These are phyloP conservation scores for Lissocephala sabroskyi DNA, from an alignment of 2,888 invertebrate genomes.

Conservation along the genomic window DNA sequence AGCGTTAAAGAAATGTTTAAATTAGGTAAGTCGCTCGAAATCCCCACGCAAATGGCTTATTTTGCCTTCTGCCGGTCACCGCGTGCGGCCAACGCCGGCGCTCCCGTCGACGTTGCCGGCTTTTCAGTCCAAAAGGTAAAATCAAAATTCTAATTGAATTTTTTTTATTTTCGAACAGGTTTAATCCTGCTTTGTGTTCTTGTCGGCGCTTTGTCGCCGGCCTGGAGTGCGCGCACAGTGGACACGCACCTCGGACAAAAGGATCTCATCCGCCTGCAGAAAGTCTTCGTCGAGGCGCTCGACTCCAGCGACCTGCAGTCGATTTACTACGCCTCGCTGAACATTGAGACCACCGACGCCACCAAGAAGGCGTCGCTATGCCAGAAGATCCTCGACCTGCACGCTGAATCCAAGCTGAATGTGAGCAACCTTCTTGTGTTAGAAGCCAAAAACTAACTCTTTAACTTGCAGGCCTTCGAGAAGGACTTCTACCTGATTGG, in stretches of 20 bases:
- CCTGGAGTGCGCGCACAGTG: constrained; percentile 60
- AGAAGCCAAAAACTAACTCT: background rate
- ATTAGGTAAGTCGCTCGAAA: constrained; percentile 26
- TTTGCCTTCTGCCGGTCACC: constrained; percentile 38
- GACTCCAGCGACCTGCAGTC: constrained; percentile 77
- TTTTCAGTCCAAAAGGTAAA: no score
- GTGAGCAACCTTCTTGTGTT: constrained; percentile 71
- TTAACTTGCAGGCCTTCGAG: constrained; percentile 72
- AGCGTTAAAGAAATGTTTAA: constrained; percentile 41
- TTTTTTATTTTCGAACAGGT: constrained; percentile 18
- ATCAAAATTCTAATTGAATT: no score
- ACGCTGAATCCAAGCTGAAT: constrained; percentile 69
- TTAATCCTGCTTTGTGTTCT: constrained; percentile 38
- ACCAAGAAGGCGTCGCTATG: constrained; percentile 74
- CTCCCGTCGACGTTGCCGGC: constrained; percentile 4
- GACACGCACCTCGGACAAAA: constrained; percentile 63
- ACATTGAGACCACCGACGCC: constrained; percentile 79
- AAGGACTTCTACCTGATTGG: constrained; percentile 80
- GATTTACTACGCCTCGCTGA: constrained; percentile 83
- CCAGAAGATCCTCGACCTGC: constrained; percentile 68
- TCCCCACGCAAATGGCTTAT: background rate
- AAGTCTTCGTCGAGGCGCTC: constrained; percentile 72
- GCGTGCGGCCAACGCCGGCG: constrained; percentile 30
- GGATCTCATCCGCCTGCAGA: constrained; percentile 69
- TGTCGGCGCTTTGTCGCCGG: constrained; percentile 21